Conservation (phyloP, 2,888 invertebrate genomes). For the Gari tellinella region DNA sequence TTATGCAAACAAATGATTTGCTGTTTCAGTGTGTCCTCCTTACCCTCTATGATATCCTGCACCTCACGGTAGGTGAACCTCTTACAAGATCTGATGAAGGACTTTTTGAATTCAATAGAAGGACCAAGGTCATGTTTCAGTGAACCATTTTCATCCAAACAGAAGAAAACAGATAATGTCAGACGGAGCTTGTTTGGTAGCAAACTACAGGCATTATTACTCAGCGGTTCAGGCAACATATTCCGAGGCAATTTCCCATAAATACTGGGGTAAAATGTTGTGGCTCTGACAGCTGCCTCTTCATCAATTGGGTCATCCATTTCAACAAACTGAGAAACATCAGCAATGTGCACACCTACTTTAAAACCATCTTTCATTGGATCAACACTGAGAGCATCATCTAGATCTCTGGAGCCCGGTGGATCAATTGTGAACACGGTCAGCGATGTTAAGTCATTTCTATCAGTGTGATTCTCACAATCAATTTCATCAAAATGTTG, state of each 20-base stretch:
- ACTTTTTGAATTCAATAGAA: slow-evolving; percentile 23
- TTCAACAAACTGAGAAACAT: slow-evolving; percentile 60
- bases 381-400: slow-evolving; percentile 68
- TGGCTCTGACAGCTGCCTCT: slow-evolving; percentile 63
- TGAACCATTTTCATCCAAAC: slow-evolving; percentile 48
- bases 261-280: slow-evolving; percentile 59
- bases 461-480: background rate
- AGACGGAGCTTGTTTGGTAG: slow-evolving; percentile 56
- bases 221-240: slow-evolving; percentile 71
- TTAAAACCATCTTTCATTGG: slow-evolving; percentile 26
- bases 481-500: slow-evolving; percentile 20
- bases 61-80: slow-evolving; percentile 65
- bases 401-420: slow-evolving; percentile 60
- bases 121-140: slow-evolving; percentile 26
- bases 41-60: slow-evolving; percentile 55
- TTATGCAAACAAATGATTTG: slow-evolving; percentile 34
- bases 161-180: slow-evolving; percentile 68
- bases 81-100: slow-evolving; percentile 49
- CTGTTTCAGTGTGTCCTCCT: slow-evolving; percentile 12
- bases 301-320: slow-evolving; percentile 60
- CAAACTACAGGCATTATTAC: slow-evolving; percentile 64
- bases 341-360: slow-evolving; percentile 71
- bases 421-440: slow-evolving; percentile 70
- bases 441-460: slow-evolving; percentile 50
- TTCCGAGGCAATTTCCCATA: slow-evolving; percentile 34